Percentiles rank a stretch among this genome's conserved stretches.
Evolutionary conservation across 35 echinoderm and acorn worm species (phyloP).

Genomic region (Nesometra sesokonis): DNA sequence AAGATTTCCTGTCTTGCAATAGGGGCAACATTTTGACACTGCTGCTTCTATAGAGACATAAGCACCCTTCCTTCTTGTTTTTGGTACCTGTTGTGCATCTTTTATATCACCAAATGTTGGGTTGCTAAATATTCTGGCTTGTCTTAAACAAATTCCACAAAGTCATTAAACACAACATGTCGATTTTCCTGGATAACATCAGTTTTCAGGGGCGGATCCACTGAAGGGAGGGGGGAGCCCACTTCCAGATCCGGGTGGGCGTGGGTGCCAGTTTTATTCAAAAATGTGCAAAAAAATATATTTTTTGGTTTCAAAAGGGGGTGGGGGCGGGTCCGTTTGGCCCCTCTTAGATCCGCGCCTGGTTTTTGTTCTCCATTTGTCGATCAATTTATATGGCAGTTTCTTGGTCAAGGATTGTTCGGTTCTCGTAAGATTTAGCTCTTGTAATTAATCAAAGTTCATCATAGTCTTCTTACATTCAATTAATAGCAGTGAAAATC

Average conservation of each 20-base stretch:
- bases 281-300: too few species aligned
- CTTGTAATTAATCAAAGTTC: background rate
- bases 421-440: background rate
- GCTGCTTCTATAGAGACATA: background rate
- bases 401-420: background rate
- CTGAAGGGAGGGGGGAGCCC: too few species aligned
- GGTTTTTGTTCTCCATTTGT: conserved; percentile 8
- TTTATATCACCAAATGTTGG: conserved; percentile 4
- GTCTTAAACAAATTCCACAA: background rate
- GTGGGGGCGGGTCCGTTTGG: too few species aligned
- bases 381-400: conserved; percentile 1
- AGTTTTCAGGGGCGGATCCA: too few species aligned
- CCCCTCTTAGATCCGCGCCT: too few species aligned
- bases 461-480: background rate
- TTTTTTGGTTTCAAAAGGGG: too few species aligned
- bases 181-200: background rate
- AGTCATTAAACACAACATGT: conserved; percentile 5
- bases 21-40: background rate
- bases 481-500: background rate
- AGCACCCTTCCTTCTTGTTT: too few species aligned
- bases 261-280: too few species aligned
- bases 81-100: too few species aligned
- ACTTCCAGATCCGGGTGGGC: too few species aligned
- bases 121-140: background rate
- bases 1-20: background rate